Evolutionary conservation across 1,140 invertebrate genomes (phyloP).

Genomic region (Elysia chlorotica): DNA sequence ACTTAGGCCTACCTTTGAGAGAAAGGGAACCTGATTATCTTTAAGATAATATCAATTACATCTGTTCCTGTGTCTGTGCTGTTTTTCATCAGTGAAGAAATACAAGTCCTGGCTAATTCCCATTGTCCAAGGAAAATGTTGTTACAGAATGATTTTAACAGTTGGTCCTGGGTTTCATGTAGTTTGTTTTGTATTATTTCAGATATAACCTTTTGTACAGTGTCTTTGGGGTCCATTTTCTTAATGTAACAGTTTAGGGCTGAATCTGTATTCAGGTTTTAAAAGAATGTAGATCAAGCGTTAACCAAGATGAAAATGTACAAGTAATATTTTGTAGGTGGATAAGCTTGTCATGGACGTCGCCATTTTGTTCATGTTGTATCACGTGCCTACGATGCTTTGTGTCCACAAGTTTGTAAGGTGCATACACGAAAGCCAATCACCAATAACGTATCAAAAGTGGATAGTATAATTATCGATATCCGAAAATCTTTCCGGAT

Average conservation of each 20-base stretch:
- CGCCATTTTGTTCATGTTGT: slow-evolving; percentile 24
- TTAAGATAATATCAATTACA: slow-evolving; percentile 33
- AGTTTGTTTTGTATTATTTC: not conserved
- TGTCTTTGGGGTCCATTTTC: not conserved
- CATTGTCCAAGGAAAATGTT: slow-evolving; percentile 58
- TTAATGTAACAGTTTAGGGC: not conserved
- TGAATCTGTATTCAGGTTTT: not conserved
- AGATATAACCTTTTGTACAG: not conserved
- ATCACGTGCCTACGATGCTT: slow-evolving; percentile 27
- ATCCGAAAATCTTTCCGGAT: too few species aligned
- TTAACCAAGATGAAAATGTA: not conserved
- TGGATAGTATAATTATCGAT: too few species aligned
- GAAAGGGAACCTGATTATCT: slow-evolving; percentile 49
- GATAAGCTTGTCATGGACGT: not conserved
- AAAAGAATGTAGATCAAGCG: not conserved
- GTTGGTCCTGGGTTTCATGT: not conserved
- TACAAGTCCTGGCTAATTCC: slow-evolving; percentile 54
- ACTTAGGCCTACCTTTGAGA: slow-evolving; percentile 44
- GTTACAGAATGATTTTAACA: slow-evolving; percentile 53
- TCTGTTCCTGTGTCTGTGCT: not conserved
- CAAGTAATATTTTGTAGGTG: not conserved
- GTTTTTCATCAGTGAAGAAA: slow-evolving; percentile 26
- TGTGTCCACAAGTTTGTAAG: too few species aligned
- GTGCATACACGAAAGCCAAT: too few species aligned
- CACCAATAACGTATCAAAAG: too few species aligned